Evolutionary conservation across 2,888 invertebrate species (phyloP).

Genomic region (Strigamia maritima): DNA sequence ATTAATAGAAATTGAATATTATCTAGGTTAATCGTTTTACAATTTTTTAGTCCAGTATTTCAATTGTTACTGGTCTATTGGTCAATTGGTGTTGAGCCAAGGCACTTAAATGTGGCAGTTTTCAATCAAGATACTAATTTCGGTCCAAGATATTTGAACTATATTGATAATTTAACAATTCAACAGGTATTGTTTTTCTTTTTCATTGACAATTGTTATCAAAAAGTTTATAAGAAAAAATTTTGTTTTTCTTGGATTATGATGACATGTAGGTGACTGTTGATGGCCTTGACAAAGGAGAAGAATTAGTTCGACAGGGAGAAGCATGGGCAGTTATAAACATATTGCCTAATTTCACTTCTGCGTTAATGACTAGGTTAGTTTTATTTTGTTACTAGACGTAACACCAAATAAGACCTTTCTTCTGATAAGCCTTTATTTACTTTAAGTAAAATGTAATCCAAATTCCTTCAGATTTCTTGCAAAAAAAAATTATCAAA

Average conservation of each 20-base stretch:
- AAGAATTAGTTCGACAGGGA: neutral
- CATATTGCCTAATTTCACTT: neutral
- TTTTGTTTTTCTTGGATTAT: no score
- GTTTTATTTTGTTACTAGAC: no score
- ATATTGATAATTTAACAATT: neutral
- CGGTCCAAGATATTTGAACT: neutral
- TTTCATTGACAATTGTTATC: no score
- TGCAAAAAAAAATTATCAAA: no score
- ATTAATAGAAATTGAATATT: no score
- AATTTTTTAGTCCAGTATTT: neutral
- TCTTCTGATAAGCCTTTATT: no score
- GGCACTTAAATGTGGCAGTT: neutral
- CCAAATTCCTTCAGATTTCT: no score
- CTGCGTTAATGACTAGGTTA: neutral
- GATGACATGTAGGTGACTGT: no score
- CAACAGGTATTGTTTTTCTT: neutral
- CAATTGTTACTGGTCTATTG: neutral
- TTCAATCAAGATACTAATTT: neutral
- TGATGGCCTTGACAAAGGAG: neutral
- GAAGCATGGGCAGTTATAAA: neutral
- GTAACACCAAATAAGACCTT: no score
- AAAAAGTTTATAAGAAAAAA: no score
- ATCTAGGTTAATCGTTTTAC: neutral
- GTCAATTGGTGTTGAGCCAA: neutral
- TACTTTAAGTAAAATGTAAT: no score